Evolutionary conservation across 2,113 vertebrate species (phyloP).

Genomic region (Epinephelus cyanopodus): DNA sequence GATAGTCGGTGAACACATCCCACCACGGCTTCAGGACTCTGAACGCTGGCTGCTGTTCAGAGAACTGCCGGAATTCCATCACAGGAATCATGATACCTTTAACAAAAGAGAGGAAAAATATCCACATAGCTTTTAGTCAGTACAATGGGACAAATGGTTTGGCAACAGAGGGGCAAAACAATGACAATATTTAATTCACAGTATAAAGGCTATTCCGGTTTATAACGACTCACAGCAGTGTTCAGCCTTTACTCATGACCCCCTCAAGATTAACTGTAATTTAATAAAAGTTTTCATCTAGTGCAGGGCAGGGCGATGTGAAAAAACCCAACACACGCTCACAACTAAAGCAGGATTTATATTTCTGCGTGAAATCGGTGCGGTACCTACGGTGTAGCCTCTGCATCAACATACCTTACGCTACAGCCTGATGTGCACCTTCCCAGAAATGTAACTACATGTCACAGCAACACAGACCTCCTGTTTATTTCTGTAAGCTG

Average conservation of each 20-base stretch:
- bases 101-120: constrained; percentile 4
- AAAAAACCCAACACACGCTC: no score
- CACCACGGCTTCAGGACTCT: constrained; percentile 99
- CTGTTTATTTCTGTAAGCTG: no score
- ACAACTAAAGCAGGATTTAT: no score
- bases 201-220: background rate
- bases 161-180: background rate
- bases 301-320: background rate
- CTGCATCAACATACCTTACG: no score
- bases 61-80: constrained; percentile 98
- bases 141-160: background rate
- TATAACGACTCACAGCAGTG: background rate
- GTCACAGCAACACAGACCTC: no score
- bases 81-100: constrained; percentile 96
- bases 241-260: background rate
- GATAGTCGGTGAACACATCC: constrained; percentile 98
- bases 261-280: background rate
- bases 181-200: background rate
- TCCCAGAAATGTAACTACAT: no score
- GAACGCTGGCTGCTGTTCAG: constrained; percentile 98
- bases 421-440: no score
- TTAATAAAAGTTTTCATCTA: background rate
- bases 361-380: no score
- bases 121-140: background rate
- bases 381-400: no score